phyloP scores from a whole-genome alignment of 2,888 invertebrate genomes.

The Neuroscelio doddi region DNA sequence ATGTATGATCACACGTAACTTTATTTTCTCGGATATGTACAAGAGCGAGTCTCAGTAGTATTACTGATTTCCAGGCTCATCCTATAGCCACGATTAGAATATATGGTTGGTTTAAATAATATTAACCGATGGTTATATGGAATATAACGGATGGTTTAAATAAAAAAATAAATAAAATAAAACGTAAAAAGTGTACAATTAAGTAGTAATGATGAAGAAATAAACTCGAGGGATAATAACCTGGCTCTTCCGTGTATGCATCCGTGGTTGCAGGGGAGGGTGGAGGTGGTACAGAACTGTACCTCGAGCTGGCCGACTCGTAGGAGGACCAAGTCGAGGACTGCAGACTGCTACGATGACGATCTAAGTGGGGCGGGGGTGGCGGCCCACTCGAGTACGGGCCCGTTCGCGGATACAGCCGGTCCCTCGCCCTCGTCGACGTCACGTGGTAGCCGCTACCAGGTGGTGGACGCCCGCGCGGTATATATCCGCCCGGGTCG shows the following conservation, averaged over 20 bases:
- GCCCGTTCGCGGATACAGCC: constrained; percentile 67
- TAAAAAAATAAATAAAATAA: no score
- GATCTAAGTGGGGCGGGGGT: constrained; percentile 69
- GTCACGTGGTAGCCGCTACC: constrained; percentile 67
- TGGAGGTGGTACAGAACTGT: constrained; percentile 65
- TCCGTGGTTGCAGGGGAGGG: constrained; percentile 66
- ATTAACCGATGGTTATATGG: no score
- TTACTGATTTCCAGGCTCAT: no score
- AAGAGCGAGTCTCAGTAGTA: no score
- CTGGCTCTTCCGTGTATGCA: constrained; percentile 65
- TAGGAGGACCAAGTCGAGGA: constrained; percentile 67
- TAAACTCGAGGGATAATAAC: no score
- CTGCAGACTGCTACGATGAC: constrained; percentile 64
- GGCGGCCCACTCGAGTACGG: constrained; percentile 69
- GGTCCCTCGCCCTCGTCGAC: constrained; percentile 70
- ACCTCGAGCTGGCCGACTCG: constrained; percentile 66
- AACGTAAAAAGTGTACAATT: no score
- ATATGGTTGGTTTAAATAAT: no score
- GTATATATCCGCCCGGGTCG: constrained; percentile 67
- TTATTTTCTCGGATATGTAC: no score
- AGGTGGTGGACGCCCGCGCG: constrained; percentile 66
- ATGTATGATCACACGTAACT: no score
- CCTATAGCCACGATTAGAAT: no score
- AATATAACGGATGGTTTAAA: no score
- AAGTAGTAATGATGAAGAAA: no score